A percentile compares a stretch with the other conserved stretches of the same genome.
These are phyloP conservation scores for Canis aureus DNA, from an alignment of 2,113 vertebrate genomes.

Conservation along the genomic window DNA sequence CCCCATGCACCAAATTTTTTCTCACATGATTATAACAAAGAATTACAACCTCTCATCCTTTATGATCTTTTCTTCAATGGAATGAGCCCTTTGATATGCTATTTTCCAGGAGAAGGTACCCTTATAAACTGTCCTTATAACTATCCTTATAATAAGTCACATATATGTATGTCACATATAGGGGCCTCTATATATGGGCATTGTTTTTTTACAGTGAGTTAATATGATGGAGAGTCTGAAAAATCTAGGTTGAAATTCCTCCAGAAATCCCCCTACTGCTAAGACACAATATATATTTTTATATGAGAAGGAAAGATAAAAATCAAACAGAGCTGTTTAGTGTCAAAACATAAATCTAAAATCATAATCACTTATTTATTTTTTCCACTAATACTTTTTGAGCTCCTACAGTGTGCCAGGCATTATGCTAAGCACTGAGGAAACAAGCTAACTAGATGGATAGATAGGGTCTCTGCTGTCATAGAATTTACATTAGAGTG, in stretches of 20 bases:
- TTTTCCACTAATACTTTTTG: neutral
- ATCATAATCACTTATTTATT: neutral
- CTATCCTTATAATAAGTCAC: no score
- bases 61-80: neutral
- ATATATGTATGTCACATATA: neutral
- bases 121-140: neutral
- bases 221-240: neutral
- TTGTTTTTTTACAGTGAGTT: neutral
- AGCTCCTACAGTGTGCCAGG: neutral
- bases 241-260: neutral
- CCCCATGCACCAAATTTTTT: neutral
- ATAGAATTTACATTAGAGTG: neutral
- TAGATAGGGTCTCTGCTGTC: neutral
- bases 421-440: neutral
- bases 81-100: neutral
- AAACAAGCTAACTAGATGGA: neutral
- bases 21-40: neutral
- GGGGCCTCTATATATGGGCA: neutral
- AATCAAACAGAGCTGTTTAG: neutral
- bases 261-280: neutral
- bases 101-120: neutral
- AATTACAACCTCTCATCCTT: neutral
- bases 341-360: slow-evolving; percentile 41
- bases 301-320: slow-evolving; percentile 47
- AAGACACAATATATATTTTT: neutral